A percentile compares a stretch with the other conserved stretches of the same genome.
These are phyloP conservation scores for Lottia gigantea DNA, from an alignment of 2,888 invertebrate species.

Conservation along the genomic window DNA sequence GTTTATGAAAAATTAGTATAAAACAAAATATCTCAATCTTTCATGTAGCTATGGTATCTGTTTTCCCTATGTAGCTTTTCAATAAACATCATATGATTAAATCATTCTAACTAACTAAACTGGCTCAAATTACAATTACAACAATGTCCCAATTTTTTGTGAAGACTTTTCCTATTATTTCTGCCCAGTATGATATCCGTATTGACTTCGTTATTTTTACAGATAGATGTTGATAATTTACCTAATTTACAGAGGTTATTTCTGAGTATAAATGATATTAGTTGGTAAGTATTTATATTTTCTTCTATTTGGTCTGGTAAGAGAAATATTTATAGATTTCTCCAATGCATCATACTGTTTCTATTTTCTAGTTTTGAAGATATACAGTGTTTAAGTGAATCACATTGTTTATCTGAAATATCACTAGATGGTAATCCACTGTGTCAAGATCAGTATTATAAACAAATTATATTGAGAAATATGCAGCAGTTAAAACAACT, in stretches of 20 bases:
- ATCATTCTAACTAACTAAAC: too few species aligned
- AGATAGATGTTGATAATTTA: conserved; percentile 83
- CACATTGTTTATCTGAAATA: conserved; percentile 81
- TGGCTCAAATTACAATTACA: too few species aligned
- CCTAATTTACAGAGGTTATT: conserved; percentile 82
- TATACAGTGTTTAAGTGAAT: conserved; percentile 84
- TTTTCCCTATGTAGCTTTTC: too few species aligned
- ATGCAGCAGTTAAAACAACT: conserved; percentile 66
- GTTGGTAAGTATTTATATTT: conserved; percentile 70
- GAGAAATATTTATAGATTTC: too few species aligned
- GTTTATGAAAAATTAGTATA: too few species aligned
- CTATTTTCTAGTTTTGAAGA: conserved; percentile 79
- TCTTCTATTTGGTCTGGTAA: neutral
- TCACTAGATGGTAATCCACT: conserved; percentile 75
- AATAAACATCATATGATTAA: too few species aligned
- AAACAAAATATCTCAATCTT: too few species aligned
- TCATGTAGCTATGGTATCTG: too few species aligned
- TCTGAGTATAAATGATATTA: conserved; percentile 84
- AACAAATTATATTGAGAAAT: conserved; percentile 68
- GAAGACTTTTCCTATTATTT: too few species aligned
- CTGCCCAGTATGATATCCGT: too few species aligned
- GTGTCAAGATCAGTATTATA: conserved; percentile 81
- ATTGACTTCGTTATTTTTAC: conserved; percentile 66
- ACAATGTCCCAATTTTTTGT: too few species aligned
- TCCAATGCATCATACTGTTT: neutral